These are phyloP conservation scores for Epiblema foenella DNA, from an alignment of 2,888 invertebrate genomes.

Conservation along the genomic window DNA sequence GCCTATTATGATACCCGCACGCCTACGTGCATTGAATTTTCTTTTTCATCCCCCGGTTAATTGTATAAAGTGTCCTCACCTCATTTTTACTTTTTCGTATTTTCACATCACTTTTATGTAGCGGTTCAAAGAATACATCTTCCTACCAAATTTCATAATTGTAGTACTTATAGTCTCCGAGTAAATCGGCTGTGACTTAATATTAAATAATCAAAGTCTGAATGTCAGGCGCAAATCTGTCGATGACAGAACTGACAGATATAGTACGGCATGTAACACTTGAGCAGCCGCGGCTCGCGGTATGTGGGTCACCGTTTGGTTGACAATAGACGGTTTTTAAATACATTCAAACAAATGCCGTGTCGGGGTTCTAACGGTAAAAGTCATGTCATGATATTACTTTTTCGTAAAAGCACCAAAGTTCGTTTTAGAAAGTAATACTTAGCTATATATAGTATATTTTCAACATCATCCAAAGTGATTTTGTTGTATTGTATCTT, in stretches of 20 bases:
- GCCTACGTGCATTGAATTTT: too few relatives aligned
- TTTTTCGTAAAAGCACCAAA: constrained; percentile 30
- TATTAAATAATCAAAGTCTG: constrained; percentile 17
- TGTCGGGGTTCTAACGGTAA: constrained; percentile 41
- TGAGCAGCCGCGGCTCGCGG: constrained; percentile 34
- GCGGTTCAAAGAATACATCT: too few relatives aligned
- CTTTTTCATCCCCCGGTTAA: too few relatives aligned
- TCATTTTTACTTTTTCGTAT: too few relatives aligned
- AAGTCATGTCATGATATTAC: constrained; percentile 28
- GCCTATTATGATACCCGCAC: too few relatives aligned
- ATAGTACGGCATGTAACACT: constrained; percentile 26
- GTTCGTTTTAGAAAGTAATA: constrained; percentile 35
- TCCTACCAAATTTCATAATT: too few relatives aligned
- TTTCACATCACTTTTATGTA: too few relatives aligned
- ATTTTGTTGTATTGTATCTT: neutral
- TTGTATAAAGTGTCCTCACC: too few relatives aligned
- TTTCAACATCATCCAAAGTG: too few relatives aligned
- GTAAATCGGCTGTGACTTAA: too few relatives aligned
- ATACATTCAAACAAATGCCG: constrained; percentile 47
- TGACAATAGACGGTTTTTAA: constrained; percentile 64
- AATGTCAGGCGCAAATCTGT: constrained; percentile 46
- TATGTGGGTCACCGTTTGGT: constrained; percentile 57
- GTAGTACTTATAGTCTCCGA: too few relatives aligned
- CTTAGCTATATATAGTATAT: constrained; percentile 16
- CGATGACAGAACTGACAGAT: constrained; percentile 53